Conservation (phyloP, 2,113 vertebrate genomes). For the Edolisoma coerulescens region DNA sequence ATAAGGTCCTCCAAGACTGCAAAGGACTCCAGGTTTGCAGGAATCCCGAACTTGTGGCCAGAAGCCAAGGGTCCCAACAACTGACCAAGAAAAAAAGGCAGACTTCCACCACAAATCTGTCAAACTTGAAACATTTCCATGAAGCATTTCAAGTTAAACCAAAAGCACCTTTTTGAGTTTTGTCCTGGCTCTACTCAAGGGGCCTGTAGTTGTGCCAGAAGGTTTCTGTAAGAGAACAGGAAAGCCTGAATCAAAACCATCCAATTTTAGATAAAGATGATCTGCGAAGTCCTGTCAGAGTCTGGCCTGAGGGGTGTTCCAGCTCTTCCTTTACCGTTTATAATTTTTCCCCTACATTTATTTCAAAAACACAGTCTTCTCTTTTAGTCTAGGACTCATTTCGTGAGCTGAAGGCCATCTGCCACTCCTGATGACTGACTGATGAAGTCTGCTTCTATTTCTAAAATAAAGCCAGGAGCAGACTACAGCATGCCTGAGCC, state of each 20-base stretch:
- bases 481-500: background rate
- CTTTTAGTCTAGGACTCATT: background rate
- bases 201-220: background rate
- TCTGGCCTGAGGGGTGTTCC: background rate
- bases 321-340: background rate
- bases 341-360: background rate
- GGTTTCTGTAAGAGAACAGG: background rate
- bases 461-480: background rate
- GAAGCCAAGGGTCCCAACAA: background rate
- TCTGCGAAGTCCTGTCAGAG: background rate
- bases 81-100: background rate
- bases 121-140: background rate
- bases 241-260: background rate
- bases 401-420: background rate
- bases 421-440: background rate
- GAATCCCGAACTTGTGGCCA: background rate
- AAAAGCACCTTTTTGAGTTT: background rate
- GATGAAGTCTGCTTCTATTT: background rate
- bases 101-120: background rate
- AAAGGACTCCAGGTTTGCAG: background rate
- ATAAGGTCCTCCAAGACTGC: background rate
- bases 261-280: background rate
- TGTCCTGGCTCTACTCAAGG: background rate
- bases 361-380: background rate
- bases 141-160: background rate